phyloP scores from a whole-genome alignment of 2,797 vertebrate genomes.

The Darevskia nairensis region DNA sequence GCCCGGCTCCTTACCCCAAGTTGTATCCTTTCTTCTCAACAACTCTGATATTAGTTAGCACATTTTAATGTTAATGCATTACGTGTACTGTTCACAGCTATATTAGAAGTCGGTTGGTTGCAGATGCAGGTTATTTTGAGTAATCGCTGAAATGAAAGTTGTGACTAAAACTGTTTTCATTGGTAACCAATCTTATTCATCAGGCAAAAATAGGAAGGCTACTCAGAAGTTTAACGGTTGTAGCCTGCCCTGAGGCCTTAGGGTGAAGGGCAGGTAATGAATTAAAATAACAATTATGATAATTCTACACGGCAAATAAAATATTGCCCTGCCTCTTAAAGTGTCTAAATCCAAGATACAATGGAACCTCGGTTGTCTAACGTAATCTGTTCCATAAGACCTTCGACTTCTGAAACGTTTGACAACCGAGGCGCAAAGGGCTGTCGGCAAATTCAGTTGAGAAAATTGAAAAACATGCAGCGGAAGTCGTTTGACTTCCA shows the following conservation, averaged over 20 bases:
- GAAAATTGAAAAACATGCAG: too few relatives aligned
- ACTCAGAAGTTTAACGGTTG: background rate
- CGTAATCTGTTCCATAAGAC: too few relatives aligned
- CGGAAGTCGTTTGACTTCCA: too few relatives aligned
- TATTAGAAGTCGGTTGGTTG: background rate
- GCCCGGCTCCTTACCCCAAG: conserved; percentile 97
- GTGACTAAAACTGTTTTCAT: background rate
- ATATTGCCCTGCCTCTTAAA: background rate
- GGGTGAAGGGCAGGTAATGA: too few relatives aligned
- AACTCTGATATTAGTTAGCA: background rate
- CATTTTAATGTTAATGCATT: background rate
- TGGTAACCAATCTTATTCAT: background rate
- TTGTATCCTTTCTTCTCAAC: conserved; percentile 88
- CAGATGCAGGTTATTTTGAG: background rate
- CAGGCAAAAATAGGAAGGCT: background rate
- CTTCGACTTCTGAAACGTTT: too few relatives aligned
- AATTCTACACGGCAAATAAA: background rate
- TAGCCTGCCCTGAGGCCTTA: too few relatives aligned
- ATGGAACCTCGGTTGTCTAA: too few relatives aligned
- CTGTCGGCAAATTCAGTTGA: too few relatives aligned
- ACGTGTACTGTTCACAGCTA: background rate
- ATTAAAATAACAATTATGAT: too few relatives aligned
- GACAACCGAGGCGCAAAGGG: too few relatives aligned
- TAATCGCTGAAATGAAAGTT: background rate
- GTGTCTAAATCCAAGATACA: background rate